These are phyloP conservation scores for Cyaniris semiargus DNA, from an alignment of 2,888 invertebrate species.

Conservation along the genomic window DNA sequence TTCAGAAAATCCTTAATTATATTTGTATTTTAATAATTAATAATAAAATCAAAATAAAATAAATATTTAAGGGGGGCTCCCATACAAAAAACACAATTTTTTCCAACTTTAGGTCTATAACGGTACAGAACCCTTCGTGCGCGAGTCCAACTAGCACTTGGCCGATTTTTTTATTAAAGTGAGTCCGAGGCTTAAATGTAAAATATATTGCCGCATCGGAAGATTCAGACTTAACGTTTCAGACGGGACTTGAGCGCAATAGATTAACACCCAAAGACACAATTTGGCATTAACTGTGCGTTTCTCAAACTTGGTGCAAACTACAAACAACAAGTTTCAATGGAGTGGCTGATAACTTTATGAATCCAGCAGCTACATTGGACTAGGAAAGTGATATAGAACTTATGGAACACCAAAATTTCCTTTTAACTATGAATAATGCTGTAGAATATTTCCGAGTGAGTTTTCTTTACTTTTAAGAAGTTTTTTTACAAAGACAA, in stretches of 20 bases:
- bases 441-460: neutral
- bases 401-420: constrained; percentile 1
- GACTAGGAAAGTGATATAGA: neutral
- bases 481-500: too few relatives aligned
- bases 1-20: too few relatives aligned
- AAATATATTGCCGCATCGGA: constrained; percentile 3
- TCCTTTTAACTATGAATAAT: neutral
- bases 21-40: too few relatives aligned
- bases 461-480: neutral
- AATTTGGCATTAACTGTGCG: constrained; percentile 19
- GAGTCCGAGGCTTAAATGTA: neutral
- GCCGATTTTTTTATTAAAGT: too few relatives aligned
- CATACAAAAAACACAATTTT: too few relatives aligned
- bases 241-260: constrained; percentile 13
- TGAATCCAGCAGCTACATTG: constrained; percentile 20
- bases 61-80: too few relatives aligned
- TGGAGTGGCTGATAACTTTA: neutral
- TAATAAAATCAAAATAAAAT: too few relatives aligned
- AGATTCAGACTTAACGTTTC: neutral
- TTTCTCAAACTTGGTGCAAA: constrained; percentile 18
- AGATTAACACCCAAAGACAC: constrained; percentile 21
- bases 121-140: too few relatives aligned
- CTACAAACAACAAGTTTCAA: constrained; percentile 24
- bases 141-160: too few relatives aligned
- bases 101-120: too few relatives aligned